Evolutionary conservation across 2,113 vertebrate genomes (phyloP).

Genomic region (Origma solitaria): DNA sequence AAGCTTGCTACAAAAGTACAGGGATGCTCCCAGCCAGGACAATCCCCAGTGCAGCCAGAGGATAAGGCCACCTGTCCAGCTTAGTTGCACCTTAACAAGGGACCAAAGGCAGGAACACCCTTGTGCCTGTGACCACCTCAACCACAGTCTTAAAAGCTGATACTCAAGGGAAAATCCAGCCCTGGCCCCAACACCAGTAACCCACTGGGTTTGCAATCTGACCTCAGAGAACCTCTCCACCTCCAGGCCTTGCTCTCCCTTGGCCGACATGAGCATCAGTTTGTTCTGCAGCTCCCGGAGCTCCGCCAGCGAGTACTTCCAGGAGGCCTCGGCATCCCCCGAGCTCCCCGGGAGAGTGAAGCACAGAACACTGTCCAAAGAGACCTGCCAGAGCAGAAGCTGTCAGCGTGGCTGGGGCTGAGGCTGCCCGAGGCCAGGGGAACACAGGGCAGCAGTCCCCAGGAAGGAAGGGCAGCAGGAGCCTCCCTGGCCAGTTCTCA

Average conservation of each 20-base stretch:
- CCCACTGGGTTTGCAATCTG: background rate
- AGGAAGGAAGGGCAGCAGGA: background rate
- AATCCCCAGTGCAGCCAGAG: background rate
- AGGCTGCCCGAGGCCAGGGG: background rate
- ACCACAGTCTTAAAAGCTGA: background rate
- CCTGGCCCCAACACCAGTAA: background rate
- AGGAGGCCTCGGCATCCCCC: background rate
- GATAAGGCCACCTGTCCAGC: background rate
- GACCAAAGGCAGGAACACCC: background rate
- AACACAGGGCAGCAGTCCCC: background rate
- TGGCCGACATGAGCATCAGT: constrained; percentile 95
- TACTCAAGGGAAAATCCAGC: background rate
- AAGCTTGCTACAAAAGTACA: background rate
- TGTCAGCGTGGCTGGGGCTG: fast-evolving
- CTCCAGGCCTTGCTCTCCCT: constrained; percentile 85
- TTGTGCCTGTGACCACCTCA: background rate
- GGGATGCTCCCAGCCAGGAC: background rate
- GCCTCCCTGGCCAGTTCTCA: background rate
- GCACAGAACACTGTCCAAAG: constrained; percentile 74
- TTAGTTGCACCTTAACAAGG: background rate
- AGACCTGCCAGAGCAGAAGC: constrained; percentile 68
- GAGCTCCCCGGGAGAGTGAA: constrained; percentile 76
- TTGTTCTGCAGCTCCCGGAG: constrained; percentile 92
- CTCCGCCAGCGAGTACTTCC: constrained; percentile 82
- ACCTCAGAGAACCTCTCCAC: constrained; percentile 92